Percentiles rank a stretch among this genome's conserved stretches.
Conservation (phyloP, 2,113 vertebrate species). For the Pipra filicauda region DNA sequence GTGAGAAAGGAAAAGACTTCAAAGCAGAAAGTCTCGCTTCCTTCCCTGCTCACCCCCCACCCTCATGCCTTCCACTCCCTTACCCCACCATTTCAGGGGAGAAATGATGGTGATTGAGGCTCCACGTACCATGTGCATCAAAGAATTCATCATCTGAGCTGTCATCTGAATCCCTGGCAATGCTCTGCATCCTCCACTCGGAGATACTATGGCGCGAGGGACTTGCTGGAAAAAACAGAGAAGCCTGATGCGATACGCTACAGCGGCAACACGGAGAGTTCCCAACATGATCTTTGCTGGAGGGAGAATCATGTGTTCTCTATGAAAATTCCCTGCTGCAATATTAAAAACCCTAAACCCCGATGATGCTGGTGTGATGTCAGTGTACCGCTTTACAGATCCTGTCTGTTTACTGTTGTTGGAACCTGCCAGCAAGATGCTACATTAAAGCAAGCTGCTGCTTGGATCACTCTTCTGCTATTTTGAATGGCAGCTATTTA, state of each 20-base stretch:
- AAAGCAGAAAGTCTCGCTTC: slow-evolving; percentile 6
- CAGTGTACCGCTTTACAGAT: slow-evolving; percentile 28
- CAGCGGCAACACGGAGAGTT: not conserved
- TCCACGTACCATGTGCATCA: slow-evolving; percentile 88
- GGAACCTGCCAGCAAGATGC: slow-evolving; percentile 49
- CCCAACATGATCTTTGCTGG: slow-evolving; percentile 46
- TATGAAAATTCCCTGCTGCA: slow-evolving; percentile 42
- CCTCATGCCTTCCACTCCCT: not conserved
- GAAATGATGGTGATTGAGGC: not conserved
- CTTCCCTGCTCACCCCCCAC: not conserved
- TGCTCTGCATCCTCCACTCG: slow-evolving; percentile 98
- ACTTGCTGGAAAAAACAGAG: slow-evolving; percentile 79
- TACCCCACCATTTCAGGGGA: slow-evolving; percentile 20
- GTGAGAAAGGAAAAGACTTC: not conserved
- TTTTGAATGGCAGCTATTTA: slow-evolving; percentile 67
- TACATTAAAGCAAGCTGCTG: slow-evolving; percentile 46
- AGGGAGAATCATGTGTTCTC: slow-evolving; percentile 26
- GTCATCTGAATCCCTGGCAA: slow-evolving; percentile 92
- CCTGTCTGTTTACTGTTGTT: slow-evolving; percentile 50
- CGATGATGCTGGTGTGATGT: slow-evolving; percentile 51
- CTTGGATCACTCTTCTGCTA: slow-evolving; percentile 24
- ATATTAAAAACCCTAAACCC: slow-evolving; percentile 34
- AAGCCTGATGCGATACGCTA: not conserved
- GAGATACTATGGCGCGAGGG: slow-evolving; percentile 93
- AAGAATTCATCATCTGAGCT: slow-evolving; percentile 97